Evolutionary conservation across 2,113 vertebrate genomes (phyloP), one percentile per base, ranked within the genome.

Genomic region (Atherinomorus stipes): DNA sequence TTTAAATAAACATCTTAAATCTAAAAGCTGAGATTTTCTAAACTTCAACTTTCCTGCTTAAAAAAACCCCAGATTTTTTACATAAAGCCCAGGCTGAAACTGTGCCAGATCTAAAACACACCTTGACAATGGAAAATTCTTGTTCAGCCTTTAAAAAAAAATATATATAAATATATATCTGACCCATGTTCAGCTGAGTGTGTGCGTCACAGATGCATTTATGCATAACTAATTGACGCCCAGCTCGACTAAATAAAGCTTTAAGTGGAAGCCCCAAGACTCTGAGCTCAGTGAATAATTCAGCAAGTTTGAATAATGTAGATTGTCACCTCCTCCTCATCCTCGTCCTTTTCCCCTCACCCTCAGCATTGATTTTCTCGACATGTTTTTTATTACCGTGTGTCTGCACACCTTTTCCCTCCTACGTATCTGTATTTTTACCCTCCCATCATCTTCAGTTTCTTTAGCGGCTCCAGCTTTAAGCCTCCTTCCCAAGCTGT

Each of bases 291-390:
- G 81, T 93, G 85, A 92, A 93, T 92, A 91, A 92, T 93, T 91
- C 70, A 93, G 80, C 62, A 71, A 78, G 76, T 85, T 85, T 93
- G 86, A 93, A 93, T 93, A 90, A 93, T 93, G 92, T 84, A 92
- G 89, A 81, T 87, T 85, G 88, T 89, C 89, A 83, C 84, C 86
- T 83, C 74, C 84, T 76, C 71, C 60, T 88, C 79, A 57, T 88
- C 69, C 50, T 76, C 76, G 64, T 40, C 64, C 53, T 72, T 71
- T 60, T 18, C 18, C 21, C 67, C 58, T 44, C 23, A 1, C 56
- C 28, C 61, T 45, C 21, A 49, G 47, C 15, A 0, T 73, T 54
- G 38, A 28, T 63, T 68, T 9, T 15, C 71, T 67, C 56, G 38
- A 25, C 71, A 68, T 68, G 82, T 76, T 83, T 78, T 78, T 67